Conservation (phyloP, 2,797 vertebrate genomes). For the Astyanax mexicanus region DNA sequence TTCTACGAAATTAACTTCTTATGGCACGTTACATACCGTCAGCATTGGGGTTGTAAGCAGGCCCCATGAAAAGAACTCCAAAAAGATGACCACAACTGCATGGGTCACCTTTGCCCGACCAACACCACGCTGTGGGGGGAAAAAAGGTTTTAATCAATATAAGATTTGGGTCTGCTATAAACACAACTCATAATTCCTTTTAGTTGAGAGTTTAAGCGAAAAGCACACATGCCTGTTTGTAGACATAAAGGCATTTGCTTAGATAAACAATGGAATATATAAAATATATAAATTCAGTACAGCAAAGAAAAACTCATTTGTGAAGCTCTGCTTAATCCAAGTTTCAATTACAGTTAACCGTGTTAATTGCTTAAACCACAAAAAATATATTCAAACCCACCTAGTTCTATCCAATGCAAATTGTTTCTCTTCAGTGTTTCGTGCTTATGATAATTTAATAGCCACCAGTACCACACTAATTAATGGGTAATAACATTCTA, state of each 20-base stretch:
- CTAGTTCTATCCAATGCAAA: no score
- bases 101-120: slow-evolving; percentile 90
- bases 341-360: no score
- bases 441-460: no score
- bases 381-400: no score
- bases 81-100: slow-evolving; percentile 96
- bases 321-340: no score
- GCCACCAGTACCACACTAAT: no score
- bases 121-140: slow-evolving; percentile 74
- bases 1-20: background rate
- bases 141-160: background rate
- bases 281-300: no score
- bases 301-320: no score
- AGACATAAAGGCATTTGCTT: no score
- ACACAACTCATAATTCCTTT: background rate
- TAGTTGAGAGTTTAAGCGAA: background rate
- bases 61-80: slow-evolving; percentile 98
- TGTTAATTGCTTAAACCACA: no score
- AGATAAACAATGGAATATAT: background rate
- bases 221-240: background rate
- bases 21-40: slow-evolving; percentile 72
- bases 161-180: background rate
- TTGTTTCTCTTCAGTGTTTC: no score
- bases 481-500: no score
- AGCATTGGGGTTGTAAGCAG: slow-evolving; percentile 93